Base-by-base conservation (phyloP, 2,797 vertebrate genomes). In the Gallinago stenura region DNA sequence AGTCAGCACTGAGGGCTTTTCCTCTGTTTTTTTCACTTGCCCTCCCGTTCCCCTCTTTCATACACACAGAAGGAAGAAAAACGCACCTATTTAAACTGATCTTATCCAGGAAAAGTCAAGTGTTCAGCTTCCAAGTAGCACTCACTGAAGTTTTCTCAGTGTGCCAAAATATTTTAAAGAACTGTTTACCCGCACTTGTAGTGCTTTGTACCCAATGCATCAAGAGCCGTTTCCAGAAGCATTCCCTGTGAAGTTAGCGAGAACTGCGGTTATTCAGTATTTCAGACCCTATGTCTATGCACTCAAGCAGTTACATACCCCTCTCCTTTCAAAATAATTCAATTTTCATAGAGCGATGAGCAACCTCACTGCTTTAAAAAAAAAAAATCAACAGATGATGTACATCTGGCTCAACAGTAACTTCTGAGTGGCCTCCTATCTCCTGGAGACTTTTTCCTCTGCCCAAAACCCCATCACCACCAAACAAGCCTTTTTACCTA, bases 41-140 rank as follows among this genome's bases (percentile, higher is more conserved):
- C 97, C 97, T 95, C 89, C 58, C 53, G 53, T 78, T 91, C 84
- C 70, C 90, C 93, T 89, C 93, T 89, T 68, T 91, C 70, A n/a
- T 70, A 64, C 87, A 95, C 78, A 96, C 76, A 79, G 72, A 94
- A 83, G 80, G 94, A 90, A 90, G 83, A 91, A 94, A 92, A 97
- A 93, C 73, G 50, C 89, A 97, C 96, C 94, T 97, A 91, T 86
- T 97, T 97, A 92, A 96, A 96, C 83, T 96, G 93, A 93, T 93
- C 90, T 94, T 96, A 93, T 95, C 96, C 93, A 68, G 8, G 3
- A 61, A n/a, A 96, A 96, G 85, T 95, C 93, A 87, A 79, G 96
- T 93, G 86, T 94, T 94, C 70, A 69, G 89, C 75, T 95, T 96
- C 91, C 76, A 96, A 90, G 87, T 86, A 96, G 85, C 90, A 61